Base-by-base conservation (phyloP, 1,140 invertebrate genomes). In the Nebria ingens region DNA sequence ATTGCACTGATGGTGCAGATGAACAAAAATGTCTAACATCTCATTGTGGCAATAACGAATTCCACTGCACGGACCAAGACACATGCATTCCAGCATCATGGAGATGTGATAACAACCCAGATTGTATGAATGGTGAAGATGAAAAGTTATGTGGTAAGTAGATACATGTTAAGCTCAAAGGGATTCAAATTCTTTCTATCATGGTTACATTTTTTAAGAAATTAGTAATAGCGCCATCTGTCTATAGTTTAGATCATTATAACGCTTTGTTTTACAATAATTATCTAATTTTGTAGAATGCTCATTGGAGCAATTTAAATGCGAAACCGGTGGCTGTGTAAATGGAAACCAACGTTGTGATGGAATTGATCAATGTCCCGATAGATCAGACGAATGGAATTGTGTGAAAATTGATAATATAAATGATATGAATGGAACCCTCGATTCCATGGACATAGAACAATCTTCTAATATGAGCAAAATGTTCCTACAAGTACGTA, bases 41-140 rank as follows among this genome's bases (percentile, higher is more conserved):
- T 40, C 40, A 52, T 19, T 83, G 80, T 60, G 69, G 68, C 0
- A 78, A 79, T 52, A 69, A 79, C 54, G 74, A 80, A 60, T 82
- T 77, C 61, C 68, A 77, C 0, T 83, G 81, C 58, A 67, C 74
- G 1, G 71, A 71, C 19, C 74, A 78, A 60, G 74, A 76, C 53
- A 73, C 73, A 64, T 82, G 79, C 59, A 74, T 81, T 57, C 76
- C 76, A 12, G 69, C 73, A 4, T 75, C 73, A 1, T 79, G 76
- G 74, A 67, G 69, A 4, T 87, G 84, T 68, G 82, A 87, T 64
- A 79, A 79, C 2, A 68, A 75, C 23, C 56, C 71, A 19, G 83
- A 86, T 59, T 86, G 85, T 63, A 60, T 66, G 0, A 73, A 79
- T 58, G 78, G 73, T n/a, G 82, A 84, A 58, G 85, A 87, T 65